These are phyloP conservation scores for Matsumurasca onukii DNA, from an alignment of 1,140 invertebrate genomes.

Conservation along the genomic window DNA sequence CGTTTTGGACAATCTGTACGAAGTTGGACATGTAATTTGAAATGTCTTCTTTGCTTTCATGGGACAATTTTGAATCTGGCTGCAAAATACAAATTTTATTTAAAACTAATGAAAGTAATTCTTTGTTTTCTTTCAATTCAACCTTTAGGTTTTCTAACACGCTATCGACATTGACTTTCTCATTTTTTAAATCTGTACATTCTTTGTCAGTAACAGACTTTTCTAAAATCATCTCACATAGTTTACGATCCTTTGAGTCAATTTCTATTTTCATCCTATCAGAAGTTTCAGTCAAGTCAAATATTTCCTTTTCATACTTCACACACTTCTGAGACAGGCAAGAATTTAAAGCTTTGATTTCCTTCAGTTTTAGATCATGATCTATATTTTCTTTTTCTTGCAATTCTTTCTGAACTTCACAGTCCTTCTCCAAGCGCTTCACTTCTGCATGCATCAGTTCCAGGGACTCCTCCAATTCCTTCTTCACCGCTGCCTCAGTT, in stretches of 20 bases:
- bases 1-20: too few species aligned
- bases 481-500: constrained; percentile 6
- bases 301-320: constrained; percentile 6
- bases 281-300: constrained; percentile 17
- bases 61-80: too few species aligned
- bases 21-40: too few species aligned
- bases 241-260: constrained; percentile 37
- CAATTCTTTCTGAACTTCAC: constrained; percentile 23
- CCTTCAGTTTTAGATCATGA: constrained; percentile 20
- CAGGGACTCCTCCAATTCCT: constrained; percentile 16
- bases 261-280: constrained; percentile 32
- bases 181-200: constrained; percentile 20
- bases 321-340: constrained; percentile 19
- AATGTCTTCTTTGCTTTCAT: too few species aligned
- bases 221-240: constrained; percentile 38
- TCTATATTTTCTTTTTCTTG: neutral
- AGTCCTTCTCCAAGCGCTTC: constrained; percentile 29
- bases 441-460: constrained; percentile 32
- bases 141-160: constrained; percentile 16
- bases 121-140: constrained; percentile 2
- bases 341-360: neutral
- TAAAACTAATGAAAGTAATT: too few species aligned
- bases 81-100: too few species aligned
- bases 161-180: neutral
- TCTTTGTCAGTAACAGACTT: constrained; percentile 31